Conservation (phyloP, 2,888 invertebrate genomes). For the Oligia latruncula region DNA sequence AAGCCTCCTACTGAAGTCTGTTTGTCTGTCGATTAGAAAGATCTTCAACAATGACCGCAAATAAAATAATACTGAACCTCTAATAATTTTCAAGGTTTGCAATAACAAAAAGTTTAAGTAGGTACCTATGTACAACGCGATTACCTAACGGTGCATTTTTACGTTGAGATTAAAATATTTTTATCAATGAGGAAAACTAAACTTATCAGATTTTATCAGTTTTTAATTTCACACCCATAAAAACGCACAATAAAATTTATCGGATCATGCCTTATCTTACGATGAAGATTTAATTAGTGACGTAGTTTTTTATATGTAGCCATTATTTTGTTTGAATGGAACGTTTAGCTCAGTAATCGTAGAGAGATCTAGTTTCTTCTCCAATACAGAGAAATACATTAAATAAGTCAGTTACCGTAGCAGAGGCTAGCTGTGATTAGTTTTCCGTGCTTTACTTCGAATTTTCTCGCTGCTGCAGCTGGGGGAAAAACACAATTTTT, state of each 20-base stretch:
- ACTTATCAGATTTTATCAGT: constrained; percentile 25
- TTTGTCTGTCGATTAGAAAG: constrained; percentile 76
- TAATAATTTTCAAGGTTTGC: constrained; percentile 73
- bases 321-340: constrained; percentile 2
- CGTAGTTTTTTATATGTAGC: background rate
- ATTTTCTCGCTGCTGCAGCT: background rate
- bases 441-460: constrained; percentile 2
- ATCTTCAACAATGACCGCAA: constrained; percentile 81
- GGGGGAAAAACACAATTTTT: background rate
- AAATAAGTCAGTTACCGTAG: background rate
- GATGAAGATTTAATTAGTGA: constrained; percentile 23
- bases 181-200: constrained; percentile 5
- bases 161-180: constrained; percentile 24
- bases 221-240: constrained; percentile 22
- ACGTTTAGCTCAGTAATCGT: background rate
- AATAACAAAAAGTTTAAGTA: constrained; percentile 65
- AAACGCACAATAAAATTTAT: constrained; percentile 10
- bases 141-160: constrained; percentile 53
- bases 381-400: background rate
- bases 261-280: constrained; percentile 28
- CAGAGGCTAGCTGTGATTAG: background rate
- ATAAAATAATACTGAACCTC: constrained; percentile 74
- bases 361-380: background rate
- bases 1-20: constrained; percentile 74
- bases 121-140: constrained; percentile 33